Evolutionary conservation across 2,888 invertebrate genomes (phyloP).

Genomic region (Ophioninae sp.): DNA sequence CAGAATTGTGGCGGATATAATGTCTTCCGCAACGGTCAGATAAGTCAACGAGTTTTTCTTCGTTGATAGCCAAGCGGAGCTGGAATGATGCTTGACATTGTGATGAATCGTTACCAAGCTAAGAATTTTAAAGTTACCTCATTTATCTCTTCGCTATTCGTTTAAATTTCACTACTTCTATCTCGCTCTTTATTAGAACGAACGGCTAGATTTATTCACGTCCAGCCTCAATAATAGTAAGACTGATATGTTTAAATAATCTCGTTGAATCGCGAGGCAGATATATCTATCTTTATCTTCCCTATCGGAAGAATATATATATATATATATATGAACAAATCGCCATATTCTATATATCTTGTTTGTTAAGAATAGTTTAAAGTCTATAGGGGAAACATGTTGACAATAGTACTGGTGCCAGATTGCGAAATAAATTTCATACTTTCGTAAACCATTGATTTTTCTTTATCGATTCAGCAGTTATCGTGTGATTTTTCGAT

Average conservation of each 20-base stretch:
- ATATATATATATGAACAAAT: conserved; percentile 7
- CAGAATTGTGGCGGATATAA: conserved; percentile 46
- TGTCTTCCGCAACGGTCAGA: conserved; percentile 39
- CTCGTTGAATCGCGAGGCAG: neutral
- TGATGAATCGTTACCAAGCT: conserved; percentile 1
- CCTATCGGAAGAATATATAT: neutral
- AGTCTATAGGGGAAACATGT: conserved; percentile 1
- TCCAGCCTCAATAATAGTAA: neutral
- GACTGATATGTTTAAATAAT: conserved; percentile 20
- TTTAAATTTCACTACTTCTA: neutral
- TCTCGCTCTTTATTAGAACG: neutral
- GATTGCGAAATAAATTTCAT: conserved; percentile 16
- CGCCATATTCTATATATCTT: neutral
- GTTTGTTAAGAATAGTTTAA: conserved; percentile 1
- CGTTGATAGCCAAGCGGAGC: neutral
- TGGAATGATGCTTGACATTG: neutral
- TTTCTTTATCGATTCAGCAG: neutral
- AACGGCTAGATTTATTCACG: neutral
- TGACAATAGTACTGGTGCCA: neutral
- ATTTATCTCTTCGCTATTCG: neutral
- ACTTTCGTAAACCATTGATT: neutral
- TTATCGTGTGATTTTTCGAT: neutral
- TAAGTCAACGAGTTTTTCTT: conserved; percentile 5
- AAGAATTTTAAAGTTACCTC: neutral
- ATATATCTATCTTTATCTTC: neutral